Evolutionary conservation across 2,888 invertebrate genomes (phyloP).

Genomic region (Eumacrocentrus americanus): DNA sequence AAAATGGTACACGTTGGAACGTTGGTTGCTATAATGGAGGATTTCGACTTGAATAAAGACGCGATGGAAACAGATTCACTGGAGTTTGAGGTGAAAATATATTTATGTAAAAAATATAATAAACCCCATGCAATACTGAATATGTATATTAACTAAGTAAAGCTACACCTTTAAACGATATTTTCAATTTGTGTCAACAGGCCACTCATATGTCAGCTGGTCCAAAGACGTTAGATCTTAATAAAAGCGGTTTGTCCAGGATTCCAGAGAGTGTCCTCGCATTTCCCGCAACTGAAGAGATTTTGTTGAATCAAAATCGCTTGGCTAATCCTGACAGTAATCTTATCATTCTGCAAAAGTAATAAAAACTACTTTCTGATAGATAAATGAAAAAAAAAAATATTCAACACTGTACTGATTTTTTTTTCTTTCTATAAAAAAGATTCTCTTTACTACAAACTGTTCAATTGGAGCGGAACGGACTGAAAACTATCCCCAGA

Average conservation of each 20-base stretch:
- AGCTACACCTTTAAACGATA: not conserved
- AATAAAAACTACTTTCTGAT: constrained; percentile 22
- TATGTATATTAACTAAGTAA: not conserved
- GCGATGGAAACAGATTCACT: constrained; percentile 57
- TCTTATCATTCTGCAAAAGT: constrained; percentile 51
- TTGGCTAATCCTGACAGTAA: constrained; percentile 53
- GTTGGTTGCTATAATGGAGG: constrained; percentile 52
- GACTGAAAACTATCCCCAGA: constrained; percentile 67
- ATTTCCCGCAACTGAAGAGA: constrained; percentile 56
- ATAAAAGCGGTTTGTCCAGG: constrained; percentile 56
- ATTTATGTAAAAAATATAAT: not conserved
- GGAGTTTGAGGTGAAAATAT: constrained; percentile 56
- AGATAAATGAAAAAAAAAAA: constrained; percentile 11
- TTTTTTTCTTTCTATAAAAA: constrained; percentile 9
- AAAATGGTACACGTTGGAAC: constrained; percentile 47
- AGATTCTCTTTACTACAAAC: constrained; percentile 52
- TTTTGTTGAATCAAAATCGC: constrained; percentile 57
- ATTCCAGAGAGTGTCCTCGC: constrained; percentile 58
- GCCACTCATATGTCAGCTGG: constrained; percentile 47
- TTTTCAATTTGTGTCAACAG: constrained; percentile 33
- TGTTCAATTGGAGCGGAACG: constrained; percentile 64
- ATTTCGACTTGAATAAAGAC: constrained; percentile 48
- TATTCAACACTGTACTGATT: constrained; percentile 6
- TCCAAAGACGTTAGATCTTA: constrained; percentile 57
- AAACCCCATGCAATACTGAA: not conserved